These are phyloP conservation scores for Pristionchus entomophagus DNA, from an alignment of 2,888 invertebrate genomes.

Conservation along the genomic window DNA sequence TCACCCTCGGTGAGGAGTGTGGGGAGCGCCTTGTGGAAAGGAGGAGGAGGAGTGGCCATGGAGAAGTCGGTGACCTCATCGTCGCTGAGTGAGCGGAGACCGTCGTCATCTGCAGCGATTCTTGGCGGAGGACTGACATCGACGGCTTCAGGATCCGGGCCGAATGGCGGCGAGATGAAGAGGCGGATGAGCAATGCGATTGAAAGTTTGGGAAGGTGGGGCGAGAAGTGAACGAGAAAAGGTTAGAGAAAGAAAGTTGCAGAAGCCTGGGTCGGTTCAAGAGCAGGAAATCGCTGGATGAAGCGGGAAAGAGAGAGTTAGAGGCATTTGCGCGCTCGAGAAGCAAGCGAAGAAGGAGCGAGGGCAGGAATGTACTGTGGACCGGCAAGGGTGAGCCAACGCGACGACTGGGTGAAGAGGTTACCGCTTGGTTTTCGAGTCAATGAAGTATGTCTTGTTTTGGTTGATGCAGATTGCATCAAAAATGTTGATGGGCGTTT, in stretches of 20 bases:
- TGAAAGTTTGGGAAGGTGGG: conserved; percentile 28
- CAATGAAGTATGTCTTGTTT: too few species aligned
- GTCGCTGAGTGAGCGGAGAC: not conserved
- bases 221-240: too few species aligned
- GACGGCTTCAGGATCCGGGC: not conserved
- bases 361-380: not conserved
- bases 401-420: too few species aligned
- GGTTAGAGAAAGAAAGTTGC: too few species aligned
- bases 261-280: conserved; percentile 40
- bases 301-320: conserved; percentile 9
- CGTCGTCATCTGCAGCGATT: not conserved
- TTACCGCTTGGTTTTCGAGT: too few species aligned
- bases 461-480: not conserved
- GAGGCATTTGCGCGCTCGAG: conserved; percentile 35
- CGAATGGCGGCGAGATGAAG: not conserved
- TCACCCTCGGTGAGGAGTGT: conserved; percentile 4
- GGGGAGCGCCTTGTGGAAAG: not conserved
- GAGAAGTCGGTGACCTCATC: not conserved
- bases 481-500: not conserved
- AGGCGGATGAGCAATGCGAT: conserved; percentile 44
- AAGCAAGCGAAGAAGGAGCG: conserved; percentile 28
- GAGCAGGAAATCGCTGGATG: conserved; percentile 16
- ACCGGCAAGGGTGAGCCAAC: not conserved
- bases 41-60: not conserved
- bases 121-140: too few species aligned